These are phyloP conservation scores for Sinosuthora webbiana DNA, from an alignment of 2,113 vertebrate genomes.

Conservation along the genomic window DNA sequence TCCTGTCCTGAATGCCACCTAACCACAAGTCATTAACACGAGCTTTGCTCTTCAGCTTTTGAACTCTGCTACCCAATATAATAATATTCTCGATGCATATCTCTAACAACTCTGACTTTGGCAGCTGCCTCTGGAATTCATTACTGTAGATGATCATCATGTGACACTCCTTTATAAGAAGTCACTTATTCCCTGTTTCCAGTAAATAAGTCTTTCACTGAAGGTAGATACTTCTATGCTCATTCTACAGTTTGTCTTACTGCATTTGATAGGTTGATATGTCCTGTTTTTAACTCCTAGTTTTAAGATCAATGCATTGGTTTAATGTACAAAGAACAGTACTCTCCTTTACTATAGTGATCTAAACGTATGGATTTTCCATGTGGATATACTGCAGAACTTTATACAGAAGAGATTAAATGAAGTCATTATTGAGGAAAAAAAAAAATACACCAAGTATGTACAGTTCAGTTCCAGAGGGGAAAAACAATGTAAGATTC, in stretches of 20 bases:
- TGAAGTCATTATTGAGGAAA: background rate
- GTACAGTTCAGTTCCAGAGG: background rate
- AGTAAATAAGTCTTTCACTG: background rate
- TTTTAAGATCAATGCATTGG: background rate
- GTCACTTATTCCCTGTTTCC: background rate
- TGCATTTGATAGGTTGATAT: background rate
- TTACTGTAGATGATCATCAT: background rate
- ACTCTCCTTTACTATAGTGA: background rate
- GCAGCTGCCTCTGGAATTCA: background rate
- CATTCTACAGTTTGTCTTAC: background rate
- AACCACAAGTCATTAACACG: background rate
- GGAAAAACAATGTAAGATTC: background rate
- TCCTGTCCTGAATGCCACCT: background rate
- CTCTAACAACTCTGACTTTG: background rate
- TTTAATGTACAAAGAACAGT: background rate
- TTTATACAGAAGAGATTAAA: background rate
- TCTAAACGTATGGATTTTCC: background rate
- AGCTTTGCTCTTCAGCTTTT: slow-evolving; percentile 34
- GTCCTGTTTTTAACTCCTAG: background rate
- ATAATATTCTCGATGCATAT: background rate
- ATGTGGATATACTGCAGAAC: background rate
- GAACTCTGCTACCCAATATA: background rate
- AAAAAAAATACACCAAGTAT: background rate
- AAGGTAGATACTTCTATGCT: background rate
- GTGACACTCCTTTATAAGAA: background rate